These are phyloP conservation scores for Hyles vespertilio DNA, from an alignment of 1,140 invertebrate species.

Conservation along the genomic window DNA sequence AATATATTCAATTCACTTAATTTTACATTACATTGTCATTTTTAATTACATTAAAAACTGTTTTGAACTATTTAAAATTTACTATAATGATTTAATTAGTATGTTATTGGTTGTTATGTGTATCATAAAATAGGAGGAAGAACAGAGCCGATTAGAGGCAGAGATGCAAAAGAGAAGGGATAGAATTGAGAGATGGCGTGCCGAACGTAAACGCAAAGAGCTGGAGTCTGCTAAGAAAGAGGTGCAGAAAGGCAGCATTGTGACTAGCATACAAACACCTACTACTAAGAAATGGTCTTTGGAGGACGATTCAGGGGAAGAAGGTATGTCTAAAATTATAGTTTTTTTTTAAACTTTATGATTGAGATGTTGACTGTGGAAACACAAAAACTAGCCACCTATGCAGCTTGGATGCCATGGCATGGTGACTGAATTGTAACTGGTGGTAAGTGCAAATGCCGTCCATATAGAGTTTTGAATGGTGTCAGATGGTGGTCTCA, in stretches of 20 bases:
- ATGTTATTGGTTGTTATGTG: neutral
- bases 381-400: too few relatives aligned
- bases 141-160: conserved; percentile 91
- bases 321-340: conserved; percentile 56
- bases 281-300: conserved; percentile 93
- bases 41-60: too few relatives aligned
- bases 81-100: neutral
- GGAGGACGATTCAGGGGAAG: conserved; percentile 91
- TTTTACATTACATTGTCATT: too few relatives aligned
- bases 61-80: too few relatives aligned
- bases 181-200: conserved; percentile 94
- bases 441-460: too few relatives aligned
- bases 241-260: conserved; percentile 77
- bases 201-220: conserved; percentile 91
- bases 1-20: too few relatives aligned
- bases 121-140: conserved; percentile 83
- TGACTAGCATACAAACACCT: conserved; percentile 75
- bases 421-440: too few relatives aligned
- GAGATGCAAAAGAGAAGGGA: conserved; percentile 98
- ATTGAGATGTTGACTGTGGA: too few relatives aligned
- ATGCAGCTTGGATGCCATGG: too few relatives aligned
- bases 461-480: too few relatives aligned
- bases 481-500: too few relatives aligned
- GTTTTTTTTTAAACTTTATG: neutral
- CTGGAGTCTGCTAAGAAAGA: conserved; percentile 87